phyloP scores from a whole-genome alignment of 2,113 vertebrate genomes.

The Caranx ignobilis region DNA sequence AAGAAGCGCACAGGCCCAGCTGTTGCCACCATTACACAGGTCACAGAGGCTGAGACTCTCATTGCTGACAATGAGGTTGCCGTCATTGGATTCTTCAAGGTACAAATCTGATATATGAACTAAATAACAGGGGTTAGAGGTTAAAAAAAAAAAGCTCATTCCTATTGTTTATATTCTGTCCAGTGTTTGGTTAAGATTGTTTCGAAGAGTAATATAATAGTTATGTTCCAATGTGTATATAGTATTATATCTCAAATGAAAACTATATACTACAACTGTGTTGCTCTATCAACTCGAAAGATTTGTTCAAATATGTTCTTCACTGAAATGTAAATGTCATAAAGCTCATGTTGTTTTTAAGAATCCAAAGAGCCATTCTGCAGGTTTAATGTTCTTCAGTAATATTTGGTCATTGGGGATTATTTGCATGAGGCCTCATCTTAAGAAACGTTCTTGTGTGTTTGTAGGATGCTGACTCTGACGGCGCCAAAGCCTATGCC shows the following conservation, averaged over 20 bases:
- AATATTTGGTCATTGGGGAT: neutral
- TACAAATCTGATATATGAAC: constrained; percentile 54
- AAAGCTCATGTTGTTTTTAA: no score
- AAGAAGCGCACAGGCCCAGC: constrained; percentile 96
- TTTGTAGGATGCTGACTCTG: constrained; percentile 87
- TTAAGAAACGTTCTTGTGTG: neutral
- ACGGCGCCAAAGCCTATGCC: constrained; percentile 88
- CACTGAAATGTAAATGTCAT: no score
- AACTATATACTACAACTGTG: neutral
- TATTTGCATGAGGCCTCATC: neutral
- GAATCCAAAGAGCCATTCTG: neutral
- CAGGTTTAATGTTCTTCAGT: neutral
- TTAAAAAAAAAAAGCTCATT: neutral
- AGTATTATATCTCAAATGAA: neutral
- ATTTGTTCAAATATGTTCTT: no score
- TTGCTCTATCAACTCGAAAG: neutral
- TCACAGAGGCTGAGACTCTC: constrained; percentile 83
- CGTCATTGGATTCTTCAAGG: constrained; percentile 98
- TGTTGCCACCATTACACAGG: constrained; percentile 82
- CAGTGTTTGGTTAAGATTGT: neutral
- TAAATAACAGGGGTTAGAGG: neutral
- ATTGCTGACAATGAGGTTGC: constrained; percentile 92
- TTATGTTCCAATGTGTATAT: neutral
- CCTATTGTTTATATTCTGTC: neutral
- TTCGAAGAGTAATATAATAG: neutral